phyloP scores from a whole-genome alignment of 1,140 invertebrate species.

The Dinothrombium tinctorium region DNA sequence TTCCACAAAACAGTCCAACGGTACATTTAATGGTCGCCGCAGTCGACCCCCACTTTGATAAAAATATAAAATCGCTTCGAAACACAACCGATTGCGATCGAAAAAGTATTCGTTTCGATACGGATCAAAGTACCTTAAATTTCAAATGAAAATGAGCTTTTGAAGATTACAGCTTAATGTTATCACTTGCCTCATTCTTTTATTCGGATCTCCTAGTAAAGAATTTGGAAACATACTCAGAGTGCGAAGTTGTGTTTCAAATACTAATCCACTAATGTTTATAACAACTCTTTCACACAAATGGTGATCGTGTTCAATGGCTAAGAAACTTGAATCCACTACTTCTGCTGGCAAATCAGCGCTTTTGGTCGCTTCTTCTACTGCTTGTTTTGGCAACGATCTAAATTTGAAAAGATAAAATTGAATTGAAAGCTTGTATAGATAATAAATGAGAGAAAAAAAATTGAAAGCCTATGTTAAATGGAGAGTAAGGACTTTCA shows the following conservation, averaged over 20 bases:
- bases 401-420: no score
- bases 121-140: conserved; percentile 86
- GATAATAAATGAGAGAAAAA: no score
- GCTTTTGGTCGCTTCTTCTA: no score
- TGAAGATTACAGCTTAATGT: no score
- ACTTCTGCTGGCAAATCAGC: no score
- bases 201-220: conserved; percentile 42
- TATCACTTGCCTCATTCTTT: conserved; percentile 15
- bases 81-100: conserved; percentile 90
- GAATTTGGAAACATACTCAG: conserved; percentile 97
- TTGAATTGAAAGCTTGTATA: no score
- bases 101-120: conserved; percentile 99
- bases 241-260: conserved; percentile 93
- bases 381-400: no score
- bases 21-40: conserved; percentile 87
- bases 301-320: conserved; percentile 88
- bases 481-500: no score
- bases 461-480: no score
- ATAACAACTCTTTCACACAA: conserved; percentile 92
- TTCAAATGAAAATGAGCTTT: no score
- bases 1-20: conserved; percentile 88
- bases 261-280: conserved; percentile 93
- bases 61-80: conserved; percentile 96
- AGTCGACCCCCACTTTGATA: conserved; percentile 95
- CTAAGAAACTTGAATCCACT: no score